Conservation (phyloP, 37 sponge, comb jelly and placozoan species). For the Spongia lamella region DNA sequence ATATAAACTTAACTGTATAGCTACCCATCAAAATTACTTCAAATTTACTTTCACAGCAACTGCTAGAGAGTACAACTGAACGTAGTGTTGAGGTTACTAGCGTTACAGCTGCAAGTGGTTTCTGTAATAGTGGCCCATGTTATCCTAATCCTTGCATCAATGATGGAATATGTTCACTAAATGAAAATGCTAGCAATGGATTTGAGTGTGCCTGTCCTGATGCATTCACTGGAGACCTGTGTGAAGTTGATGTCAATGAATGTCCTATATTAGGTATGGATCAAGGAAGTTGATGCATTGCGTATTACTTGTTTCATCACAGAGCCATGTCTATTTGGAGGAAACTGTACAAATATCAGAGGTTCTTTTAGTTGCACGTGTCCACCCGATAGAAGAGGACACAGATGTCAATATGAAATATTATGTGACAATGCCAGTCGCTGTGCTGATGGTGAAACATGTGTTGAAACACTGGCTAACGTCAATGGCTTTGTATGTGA, state of each 20-base stretch:
- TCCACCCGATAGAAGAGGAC: conserved; percentile 37
- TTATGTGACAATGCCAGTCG: conserved; percentile 26
- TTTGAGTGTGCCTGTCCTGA: conserved; percentile 48
- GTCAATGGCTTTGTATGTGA: conserved; percentile 42
- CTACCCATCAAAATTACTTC: too few species aligned
- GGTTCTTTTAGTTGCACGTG: conserved; percentile 65
- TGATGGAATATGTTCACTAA: conserved; percentile 38
- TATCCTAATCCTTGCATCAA: conserved; percentile 69
- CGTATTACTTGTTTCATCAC: not conserved
- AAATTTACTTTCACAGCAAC: too few species aligned
- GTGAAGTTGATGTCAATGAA: conserved; percentile 52
- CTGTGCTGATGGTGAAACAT: conserved; percentile 31
- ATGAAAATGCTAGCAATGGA: conserved; percentile 8
- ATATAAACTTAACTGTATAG: not conserved
- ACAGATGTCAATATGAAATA: conserved; percentile 42
- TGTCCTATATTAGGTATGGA: conserved; percentile 4
- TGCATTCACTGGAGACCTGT: conserved; percentile 47
- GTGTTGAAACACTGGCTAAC: conserved; percentile 49
- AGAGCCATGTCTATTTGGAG: conserved; percentile 61
- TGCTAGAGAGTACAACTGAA: not conserved
- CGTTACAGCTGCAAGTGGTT: conserved; percentile 15
- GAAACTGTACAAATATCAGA: conserved; percentile 48
- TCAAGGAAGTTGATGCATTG: not conserved
- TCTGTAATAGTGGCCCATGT: conserved; percentile 58
- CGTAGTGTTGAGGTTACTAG: conserved; percentile 9